These are phyloP conservation scores for Deroplatys truncata DNA, from an alignment of 2,888 invertebrate species.

Conservation along the genomic window DNA sequence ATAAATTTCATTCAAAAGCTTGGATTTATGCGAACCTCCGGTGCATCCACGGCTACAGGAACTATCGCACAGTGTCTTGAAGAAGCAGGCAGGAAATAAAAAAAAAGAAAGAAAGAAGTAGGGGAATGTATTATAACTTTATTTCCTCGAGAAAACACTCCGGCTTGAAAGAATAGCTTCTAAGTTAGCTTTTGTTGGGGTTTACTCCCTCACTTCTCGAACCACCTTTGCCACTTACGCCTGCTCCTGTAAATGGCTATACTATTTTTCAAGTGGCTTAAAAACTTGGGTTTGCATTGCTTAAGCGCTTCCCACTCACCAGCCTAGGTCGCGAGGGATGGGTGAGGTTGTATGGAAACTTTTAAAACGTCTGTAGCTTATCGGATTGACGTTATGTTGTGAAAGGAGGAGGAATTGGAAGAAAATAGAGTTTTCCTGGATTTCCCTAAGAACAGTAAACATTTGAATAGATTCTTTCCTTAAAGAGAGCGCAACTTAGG, in stretches of 20 bases:
- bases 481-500: background rate
- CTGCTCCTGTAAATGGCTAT: slow-evolving; percentile 1
- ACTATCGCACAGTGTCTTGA: slow-evolving; percentile 1
- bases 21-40: slow-evolving; percentile 15
- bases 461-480: background rate
- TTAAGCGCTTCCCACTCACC: background rate
- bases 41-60: slow-evolving; percentile 23
- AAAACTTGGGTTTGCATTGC: background rate
- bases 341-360: slow-evolving; percentile 7
- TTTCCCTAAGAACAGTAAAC: background rate
- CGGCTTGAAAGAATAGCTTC: slow-evolving; percentile 17
- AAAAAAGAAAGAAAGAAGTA: background rate
- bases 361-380: slow-evolving; percentile 16
- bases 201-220: background rate
- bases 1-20: slow-evolving; percentile 23
- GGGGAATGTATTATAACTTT: slow-evolving; percentile 26
- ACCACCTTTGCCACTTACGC: background rate
- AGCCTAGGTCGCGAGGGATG: background rate
- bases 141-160: slow-evolving; percentile 21
- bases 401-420: background rate
- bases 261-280: slow-evolving; percentile 5
- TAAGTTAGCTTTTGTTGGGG: slow-evolving; percentile 19
- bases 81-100: slow-evolving; percentile 6
- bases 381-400: slow-evolving; percentile 9
- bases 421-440: background rate